Conservation (phyloP, 2,888 invertebrate species). For the Dryadula phaetusa region DNA sequence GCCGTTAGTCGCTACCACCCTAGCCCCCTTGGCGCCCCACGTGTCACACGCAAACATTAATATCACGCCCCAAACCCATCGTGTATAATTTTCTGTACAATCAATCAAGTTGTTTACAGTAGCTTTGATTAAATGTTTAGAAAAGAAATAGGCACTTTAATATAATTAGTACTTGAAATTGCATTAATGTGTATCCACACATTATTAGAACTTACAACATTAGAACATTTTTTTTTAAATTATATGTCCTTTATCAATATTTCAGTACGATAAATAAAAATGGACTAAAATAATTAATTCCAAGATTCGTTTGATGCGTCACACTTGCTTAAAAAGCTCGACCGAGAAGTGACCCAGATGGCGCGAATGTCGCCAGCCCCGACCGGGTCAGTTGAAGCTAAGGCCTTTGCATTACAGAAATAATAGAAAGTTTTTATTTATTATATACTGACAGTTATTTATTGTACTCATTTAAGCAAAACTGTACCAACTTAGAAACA, state of each 20-base stretch:
- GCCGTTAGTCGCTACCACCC: conserved; percentile 54
- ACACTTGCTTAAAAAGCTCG: conserved; percentile 41
- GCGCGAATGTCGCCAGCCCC: conserved; percentile 78
- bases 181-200: not conserved
- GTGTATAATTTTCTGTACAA: conserved; percentile 59
- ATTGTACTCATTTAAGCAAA: conserved; percentile 28
- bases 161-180: not conserved
- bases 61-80: conserved; percentile 67
- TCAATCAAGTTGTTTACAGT: conserved; percentile 58
- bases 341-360: conserved; percentile 75
- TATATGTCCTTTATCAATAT: not conserved
- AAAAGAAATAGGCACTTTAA: conserved; percentile 49
- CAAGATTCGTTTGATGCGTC: conserved; percentile 25
- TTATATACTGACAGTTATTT: conserved; percentile 35
- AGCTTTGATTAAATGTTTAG: conserved; percentile 35
- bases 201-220: not conserved
- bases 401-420: conserved; percentile 63
- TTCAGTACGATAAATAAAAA: conserved; percentile 1
- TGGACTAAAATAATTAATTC: not conserved
- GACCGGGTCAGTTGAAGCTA: conserved; percentile 77
- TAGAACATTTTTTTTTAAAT: not conserved
- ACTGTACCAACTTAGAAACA: not conserved
- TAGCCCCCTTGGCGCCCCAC: conserved; percentile 58
- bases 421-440: conserved; percentile 49
- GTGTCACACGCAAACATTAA: conserved; percentile 81